These are phyloP conservation scores for Perca fluviatilis DNA, from an alignment of 2,113 vertebrate genomes.

Conservation along the genomic window DNA sequence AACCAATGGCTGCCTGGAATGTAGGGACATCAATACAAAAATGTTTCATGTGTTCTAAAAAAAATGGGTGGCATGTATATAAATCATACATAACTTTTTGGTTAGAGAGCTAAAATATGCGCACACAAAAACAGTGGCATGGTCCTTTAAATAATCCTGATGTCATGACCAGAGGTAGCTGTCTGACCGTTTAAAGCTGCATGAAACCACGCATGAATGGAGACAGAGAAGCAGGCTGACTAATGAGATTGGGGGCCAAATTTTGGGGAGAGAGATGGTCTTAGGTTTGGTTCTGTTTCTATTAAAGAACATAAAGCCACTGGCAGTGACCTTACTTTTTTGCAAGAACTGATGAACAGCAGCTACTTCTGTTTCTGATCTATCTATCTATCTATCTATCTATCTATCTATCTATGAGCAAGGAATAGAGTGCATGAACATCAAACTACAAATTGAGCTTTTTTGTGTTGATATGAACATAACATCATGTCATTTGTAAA, in stretches of 20 bases:
- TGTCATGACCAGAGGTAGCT: constrained; percentile 36
- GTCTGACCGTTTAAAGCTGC: constrained; percentile 16
- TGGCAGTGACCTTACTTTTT: neutral
- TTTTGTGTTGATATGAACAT: neutral
- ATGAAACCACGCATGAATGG: constrained; percentile 33
- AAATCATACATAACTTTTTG: neutral
- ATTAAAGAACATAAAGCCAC: neutral
- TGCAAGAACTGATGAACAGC: neutral
- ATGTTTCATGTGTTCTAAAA: neutral
- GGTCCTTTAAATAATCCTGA: constrained; percentile 48
- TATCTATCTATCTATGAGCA: neutral
- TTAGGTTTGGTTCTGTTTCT: constrained; percentile 6
- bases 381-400: too few species aligned
- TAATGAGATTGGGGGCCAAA: constrained; percentile 37
- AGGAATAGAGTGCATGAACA: neutral
- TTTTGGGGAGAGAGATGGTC: constrained; percentile 5
- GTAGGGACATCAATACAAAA: too few species aligned
- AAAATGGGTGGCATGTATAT: neutral
- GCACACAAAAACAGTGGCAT: neutral
- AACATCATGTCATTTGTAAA: neutral
- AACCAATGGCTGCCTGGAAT: neutral
- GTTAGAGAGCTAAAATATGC: neutral
- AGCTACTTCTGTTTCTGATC: too few species aligned
- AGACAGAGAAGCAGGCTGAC: constrained; percentile 27
- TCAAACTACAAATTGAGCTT: too few species aligned